Conservation (phyloP, 1,140 invertebrate genomes). For the Chlorops oryzae region DNA sequence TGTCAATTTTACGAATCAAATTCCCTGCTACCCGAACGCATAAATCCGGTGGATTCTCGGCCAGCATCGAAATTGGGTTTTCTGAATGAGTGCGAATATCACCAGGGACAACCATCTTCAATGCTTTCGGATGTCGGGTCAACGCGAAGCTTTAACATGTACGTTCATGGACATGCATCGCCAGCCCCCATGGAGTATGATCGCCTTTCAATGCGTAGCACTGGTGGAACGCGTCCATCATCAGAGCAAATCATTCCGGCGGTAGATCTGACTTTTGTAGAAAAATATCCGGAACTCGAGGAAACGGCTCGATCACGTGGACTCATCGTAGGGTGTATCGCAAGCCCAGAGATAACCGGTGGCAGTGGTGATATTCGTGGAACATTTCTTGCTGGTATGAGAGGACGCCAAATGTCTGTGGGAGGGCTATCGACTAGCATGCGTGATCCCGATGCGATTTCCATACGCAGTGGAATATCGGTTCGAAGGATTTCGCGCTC, state of each 20-base stretch:
- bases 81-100: too few species aligned
- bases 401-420: slow-evolving; percentile 32
- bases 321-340: slow-evolving; percentile 38
- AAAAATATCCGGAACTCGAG: slow-evolving; percentile 41
- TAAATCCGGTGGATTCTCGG: slow-evolving; percentile 57
- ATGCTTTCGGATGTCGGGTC: background rate
- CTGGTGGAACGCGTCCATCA: slow-evolving; percentile 3
- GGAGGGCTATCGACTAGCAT: slow-evolving; percentile 32
- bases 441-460: slow-evolving; percentile 26
- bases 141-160: background rate
- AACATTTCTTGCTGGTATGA: slow-evolving; percentile 19
- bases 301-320: slow-evolving; percentile 35
- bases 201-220: slow-evolving; percentile 8
- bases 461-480: slow-evolving; percentile 39
- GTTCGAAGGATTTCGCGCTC: slow-evolving; percentile 35
- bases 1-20: slow-evolving; percentile 78
- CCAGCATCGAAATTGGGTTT: slow-evolving; percentile 51
- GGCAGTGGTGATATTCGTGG: background rate
- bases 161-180: slow-evolving; percentile 1
- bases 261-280: slow-evolving; percentile 37
- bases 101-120: slow-evolving; percentile 28
- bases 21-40: slow-evolving; percentile 65
- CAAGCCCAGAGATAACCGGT: slow-evolving; percentile 26
- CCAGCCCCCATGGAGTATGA: slow-evolving; percentile 23
- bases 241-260: slow-evolving; percentile 13